Conservation (phyloP, 2,888 invertebrate species). For the Cybosia mesomella region DNA sequence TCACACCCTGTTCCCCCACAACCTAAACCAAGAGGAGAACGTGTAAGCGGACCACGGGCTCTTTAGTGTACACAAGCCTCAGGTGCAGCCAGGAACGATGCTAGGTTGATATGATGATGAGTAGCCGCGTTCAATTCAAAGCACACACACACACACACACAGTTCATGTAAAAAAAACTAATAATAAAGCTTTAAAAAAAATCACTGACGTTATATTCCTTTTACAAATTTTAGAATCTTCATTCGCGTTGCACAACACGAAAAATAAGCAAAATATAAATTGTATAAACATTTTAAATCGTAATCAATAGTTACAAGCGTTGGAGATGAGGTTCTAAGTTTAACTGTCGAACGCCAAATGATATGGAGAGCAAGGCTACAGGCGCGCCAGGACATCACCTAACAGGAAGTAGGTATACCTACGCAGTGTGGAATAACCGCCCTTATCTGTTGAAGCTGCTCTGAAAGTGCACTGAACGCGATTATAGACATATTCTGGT, state of each 20-base stretch:
- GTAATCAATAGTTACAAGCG: slow-evolving; percentile 4
- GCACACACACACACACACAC: not conserved
- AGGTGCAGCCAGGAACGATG: no score
- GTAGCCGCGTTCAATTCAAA: not conserved
- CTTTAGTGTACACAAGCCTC: no score
- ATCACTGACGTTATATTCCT: not conserved
- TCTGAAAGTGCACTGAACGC: not conserved
- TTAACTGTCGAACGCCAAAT: not conserved
- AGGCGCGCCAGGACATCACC: not conserved
- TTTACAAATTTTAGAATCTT: not conserved
- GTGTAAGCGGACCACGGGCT: no score
- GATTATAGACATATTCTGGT: no score
- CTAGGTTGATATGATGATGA: no score
- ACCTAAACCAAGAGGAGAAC: no score
- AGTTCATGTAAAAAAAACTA: not conserved
- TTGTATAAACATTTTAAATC: not conserved
- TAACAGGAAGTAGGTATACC: slow-evolving; percentile 9
- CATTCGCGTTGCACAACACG: not conserved
- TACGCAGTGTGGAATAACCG: not conserved
- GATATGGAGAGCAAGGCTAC: slow-evolving; percentile 3
- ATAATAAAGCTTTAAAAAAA: not conserved
- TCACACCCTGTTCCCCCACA: no score
- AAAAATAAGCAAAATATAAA: slow-evolving; percentile 1
- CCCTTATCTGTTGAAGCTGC: not conserved
- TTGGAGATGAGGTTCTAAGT: slow-evolving; percentile 2